Evolutionary conservation across 2,797 vertebrate species (phyloP).

Genomic region (Harpagifer antarcticus): DNA sequence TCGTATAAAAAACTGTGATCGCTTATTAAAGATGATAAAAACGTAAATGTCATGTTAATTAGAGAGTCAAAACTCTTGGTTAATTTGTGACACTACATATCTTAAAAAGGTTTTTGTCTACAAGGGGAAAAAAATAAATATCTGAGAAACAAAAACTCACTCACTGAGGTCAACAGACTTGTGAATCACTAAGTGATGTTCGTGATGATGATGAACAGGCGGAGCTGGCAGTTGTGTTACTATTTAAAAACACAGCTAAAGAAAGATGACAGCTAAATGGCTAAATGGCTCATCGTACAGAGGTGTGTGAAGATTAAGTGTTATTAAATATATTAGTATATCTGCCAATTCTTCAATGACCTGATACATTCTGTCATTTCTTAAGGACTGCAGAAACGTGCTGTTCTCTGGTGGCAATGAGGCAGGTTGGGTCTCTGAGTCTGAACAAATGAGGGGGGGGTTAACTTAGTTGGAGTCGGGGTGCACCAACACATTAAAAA

Average conservation of each 20-base stretch:
- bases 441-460: not conserved
- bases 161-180: not conserved
- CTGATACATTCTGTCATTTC: slow-evolving; percentile 22
- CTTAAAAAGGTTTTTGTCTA: not conserved
- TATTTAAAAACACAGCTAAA: slow-evolving; percentile 36
- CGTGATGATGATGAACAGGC: slow-evolving; percentile 23
- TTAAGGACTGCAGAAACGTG: slow-evolving; percentile 21
- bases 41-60: not conserved
- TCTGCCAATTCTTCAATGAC: slow-evolving; percentile 35
- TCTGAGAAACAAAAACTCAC: not conserved
- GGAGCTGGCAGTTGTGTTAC: slow-evolving; percentile 1
- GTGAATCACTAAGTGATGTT: too few relatives aligned
- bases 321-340: slow-evolving; percentile 20
- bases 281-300: slow-evolving; percentile 46
- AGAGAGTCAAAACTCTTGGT: not conserved
- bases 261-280: slow-evolving; percentile 23
- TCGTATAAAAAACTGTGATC: not conserved
- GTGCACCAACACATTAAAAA: not conserved
- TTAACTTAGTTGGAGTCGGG: not conserved
- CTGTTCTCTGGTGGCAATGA: slow-evolving; percentile 35
- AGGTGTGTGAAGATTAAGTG: slow-evolving; percentile 46
- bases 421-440: slow-evolving; percentile 18
- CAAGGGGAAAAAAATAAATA: not conserved
- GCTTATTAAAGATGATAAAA: slow-evolving; percentile 10
- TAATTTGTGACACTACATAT: not conserved